A percentile compares a stretch with the other conserved stretches of the same genome.
Evolutionary conservation across 2,113 vertebrate genomes (phyloP).

Genomic region (Rhea americana): DNA sequence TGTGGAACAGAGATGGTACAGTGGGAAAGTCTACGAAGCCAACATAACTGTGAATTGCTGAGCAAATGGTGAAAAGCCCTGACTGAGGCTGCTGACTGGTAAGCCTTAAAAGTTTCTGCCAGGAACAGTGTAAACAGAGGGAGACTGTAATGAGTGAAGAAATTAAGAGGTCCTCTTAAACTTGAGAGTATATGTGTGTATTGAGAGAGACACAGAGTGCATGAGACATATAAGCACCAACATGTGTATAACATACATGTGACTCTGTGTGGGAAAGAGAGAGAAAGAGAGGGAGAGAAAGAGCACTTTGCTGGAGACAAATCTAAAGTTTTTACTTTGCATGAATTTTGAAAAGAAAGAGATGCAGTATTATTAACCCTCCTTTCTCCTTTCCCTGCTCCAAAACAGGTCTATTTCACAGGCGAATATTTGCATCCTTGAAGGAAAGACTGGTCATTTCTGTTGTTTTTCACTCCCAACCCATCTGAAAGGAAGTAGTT

Average conservation of each 20-base stretch:
- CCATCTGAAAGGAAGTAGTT: neutral
- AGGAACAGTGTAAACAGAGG: constrained; percentile 34
- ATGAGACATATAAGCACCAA: neutral
- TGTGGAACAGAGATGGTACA: constrained; percentile 51
- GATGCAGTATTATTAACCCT: neutral
- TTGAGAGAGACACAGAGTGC: neutral
- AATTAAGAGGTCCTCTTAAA: neutral
- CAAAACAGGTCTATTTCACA: neutral
- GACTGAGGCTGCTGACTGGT: constrained; percentile 30
- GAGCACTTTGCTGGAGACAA: neutral
- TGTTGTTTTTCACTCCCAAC: neutral
- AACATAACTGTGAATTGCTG: constrained; percentile 34
- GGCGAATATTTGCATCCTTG: neutral
- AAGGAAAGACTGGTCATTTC: neutral
- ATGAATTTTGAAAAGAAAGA: neutral
- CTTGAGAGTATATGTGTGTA: neutral
- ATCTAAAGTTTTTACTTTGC: neutral
- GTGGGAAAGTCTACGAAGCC: constrained; percentile 52
- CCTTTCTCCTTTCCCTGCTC: neutral
- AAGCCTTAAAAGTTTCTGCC: constrained; percentile 57
- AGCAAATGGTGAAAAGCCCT: constrained; percentile 40
- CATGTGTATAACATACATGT: neutral
- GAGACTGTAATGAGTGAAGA: neutral
- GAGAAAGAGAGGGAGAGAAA: neutral
- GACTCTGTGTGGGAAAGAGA: too few relatives aligned